phyloP scores from a whole-genome alignment of 2,113 vertebrate genomes.

The Naja naja region DNA sequence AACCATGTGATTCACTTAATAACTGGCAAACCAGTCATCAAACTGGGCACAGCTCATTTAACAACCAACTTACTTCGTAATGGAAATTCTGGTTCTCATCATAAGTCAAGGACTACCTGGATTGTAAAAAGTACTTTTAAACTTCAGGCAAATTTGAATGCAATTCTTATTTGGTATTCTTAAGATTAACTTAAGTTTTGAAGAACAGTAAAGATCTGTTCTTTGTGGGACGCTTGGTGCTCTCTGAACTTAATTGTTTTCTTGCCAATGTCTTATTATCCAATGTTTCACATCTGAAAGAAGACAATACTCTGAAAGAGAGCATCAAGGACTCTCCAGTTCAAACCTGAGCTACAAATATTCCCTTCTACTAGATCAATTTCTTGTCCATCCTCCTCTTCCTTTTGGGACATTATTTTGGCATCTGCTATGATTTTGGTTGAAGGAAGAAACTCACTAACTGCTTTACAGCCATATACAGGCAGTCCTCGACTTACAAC shows the following conservation, averaged over 20 bases:
- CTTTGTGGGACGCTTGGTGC: too few species aligned
- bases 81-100: too few species aligned
- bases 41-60: background rate
- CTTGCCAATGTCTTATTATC: too few species aligned
- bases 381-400: background rate
- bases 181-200: background rate
- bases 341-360: background rate
- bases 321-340: too few species aligned
- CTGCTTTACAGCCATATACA: background rate
- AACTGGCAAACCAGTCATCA: background rate
- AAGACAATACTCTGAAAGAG: too few species aligned
- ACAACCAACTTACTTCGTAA: background rate
- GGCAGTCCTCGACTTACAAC: background rate
- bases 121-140: too few species aligned
- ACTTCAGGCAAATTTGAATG: background rate
- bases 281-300: background rate
- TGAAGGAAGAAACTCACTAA: background rate
- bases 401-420: background rate
- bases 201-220: too few species aligned
- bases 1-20: too few species aligned
- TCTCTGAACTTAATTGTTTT: too few species aligned
- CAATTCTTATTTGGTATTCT: background rate
- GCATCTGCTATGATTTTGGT: background rate
- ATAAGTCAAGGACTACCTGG: too few species aligned
- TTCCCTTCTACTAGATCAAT: background rate